These are phyloP conservation scores for Cuniculus paca DNA, from an alignment of 2,797 vertebrate species.

Conservation along the genomic window DNA sequence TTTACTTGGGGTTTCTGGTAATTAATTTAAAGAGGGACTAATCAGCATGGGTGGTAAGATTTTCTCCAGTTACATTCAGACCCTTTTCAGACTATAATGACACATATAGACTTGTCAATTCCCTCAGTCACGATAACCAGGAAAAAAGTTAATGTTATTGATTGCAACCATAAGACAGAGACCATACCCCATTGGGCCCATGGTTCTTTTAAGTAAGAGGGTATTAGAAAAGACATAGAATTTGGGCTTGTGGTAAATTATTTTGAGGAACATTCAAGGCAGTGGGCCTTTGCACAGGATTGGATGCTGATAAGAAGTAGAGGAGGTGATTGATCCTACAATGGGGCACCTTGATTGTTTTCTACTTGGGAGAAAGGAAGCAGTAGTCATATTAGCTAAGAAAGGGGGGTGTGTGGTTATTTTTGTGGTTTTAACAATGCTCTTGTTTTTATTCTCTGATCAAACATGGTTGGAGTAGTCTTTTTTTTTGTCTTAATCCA, in stretches of 20 bases:
- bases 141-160: not conserved
- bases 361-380: not conserved
- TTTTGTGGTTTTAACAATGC: not conserved
- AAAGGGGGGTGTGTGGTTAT: not conserved
- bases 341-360: not conserved
- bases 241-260: not conserved
- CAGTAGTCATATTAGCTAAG: not conserved
- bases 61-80: not conserved
- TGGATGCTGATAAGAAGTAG: not conserved
- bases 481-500: not conserved
- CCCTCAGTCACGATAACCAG: not conserved
- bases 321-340: not conserved
- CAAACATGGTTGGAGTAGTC: not conserved
- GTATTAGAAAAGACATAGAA: not conserved
- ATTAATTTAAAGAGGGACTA: not conserved
- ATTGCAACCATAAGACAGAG: not conserved
- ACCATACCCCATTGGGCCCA: not conserved
- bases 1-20: not conserved
- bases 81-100: not conserved
- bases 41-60: not conserved
- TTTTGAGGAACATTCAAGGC: not conserved
- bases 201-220: not conserved
- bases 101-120: not conserved
- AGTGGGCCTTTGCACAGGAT: not conserved
- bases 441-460: constrained; percentile 25